These are phyloP conservation scores for Cheilosia impressa DNA, from an alignment of 2,888 invertebrate species.

Conservation along the genomic window DNA sequence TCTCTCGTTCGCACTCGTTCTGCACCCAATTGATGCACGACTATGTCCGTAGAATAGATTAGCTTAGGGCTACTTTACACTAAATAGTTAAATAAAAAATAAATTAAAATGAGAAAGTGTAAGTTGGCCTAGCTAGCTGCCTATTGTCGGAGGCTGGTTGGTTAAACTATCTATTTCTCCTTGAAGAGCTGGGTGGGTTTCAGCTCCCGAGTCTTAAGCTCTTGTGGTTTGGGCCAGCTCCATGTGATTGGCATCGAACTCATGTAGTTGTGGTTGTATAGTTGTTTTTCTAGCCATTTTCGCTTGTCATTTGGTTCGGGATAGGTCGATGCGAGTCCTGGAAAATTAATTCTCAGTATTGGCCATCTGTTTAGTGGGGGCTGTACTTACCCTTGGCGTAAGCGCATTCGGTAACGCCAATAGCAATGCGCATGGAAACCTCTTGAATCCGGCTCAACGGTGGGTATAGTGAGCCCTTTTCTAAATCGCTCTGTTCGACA, in stretches of 20 bases:
- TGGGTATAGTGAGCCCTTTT: constrained; percentile 95
- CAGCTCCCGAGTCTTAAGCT: constrained; percentile 81
- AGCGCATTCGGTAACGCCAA: constrained; percentile 93
- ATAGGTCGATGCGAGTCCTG: constrained; percentile 92
- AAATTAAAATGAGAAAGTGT: constrained; percentile 56
- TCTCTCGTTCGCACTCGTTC: not conserved
- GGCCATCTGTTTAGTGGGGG: not conserved
- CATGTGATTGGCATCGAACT: constrained; percentile 89
- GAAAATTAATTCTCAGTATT: constrained; percentile 66
- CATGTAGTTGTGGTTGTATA: constrained; percentile 92
- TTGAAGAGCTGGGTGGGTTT: constrained; percentile 81
- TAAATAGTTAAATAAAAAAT: constrained; percentile 61
- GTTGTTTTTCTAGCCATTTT: constrained; percentile 88
- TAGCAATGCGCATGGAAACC: constrained; percentile 95
- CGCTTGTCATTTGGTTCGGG: constrained; percentile 92
- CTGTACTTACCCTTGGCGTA: constrained; percentile 90
- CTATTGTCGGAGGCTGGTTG: constrained; percentile 13
- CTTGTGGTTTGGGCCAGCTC: constrained; percentile 85
- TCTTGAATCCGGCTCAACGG: constrained; percentile 92
- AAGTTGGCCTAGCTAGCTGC: constrained; percentile 58
- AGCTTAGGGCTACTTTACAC: constrained; percentile 48
- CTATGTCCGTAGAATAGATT: constrained; percentile 23
- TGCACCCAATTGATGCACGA: constrained; percentile 24
- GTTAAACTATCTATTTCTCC: constrained; percentile 60
- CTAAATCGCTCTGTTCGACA: constrained; percentile 92